Base-by-base conservation (phyloP, 2,888 invertebrate genomes). In the Trachelus iudaicus region DNA sequence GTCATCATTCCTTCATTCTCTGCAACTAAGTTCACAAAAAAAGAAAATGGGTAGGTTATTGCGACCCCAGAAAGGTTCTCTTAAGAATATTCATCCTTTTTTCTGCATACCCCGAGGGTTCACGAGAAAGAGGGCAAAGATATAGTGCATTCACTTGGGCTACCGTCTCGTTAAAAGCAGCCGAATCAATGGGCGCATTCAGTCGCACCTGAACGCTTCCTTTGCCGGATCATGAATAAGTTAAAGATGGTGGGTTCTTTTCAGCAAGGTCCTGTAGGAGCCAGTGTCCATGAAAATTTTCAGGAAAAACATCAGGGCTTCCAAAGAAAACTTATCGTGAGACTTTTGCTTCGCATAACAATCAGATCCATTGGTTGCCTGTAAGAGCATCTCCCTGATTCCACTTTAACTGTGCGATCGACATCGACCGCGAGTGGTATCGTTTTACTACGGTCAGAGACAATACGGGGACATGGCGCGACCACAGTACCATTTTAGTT, bases 131-230 rank as follows among this genome's bases (percentile, higher is more conserved):
- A 56, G 40, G 40, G 56, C 56, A 56, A 56, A 23, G 56, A 23
- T 56, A 56, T 23, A 56, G 56, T 23, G 56, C 56, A 56, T 56
- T 56, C 56, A 23, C 23, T 56, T 23, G 56, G 56, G 56, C 56
- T 56, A 56, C 56, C 23, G 56, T 2, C 71, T 71, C 71, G 71
- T 31, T 71, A 34, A 34, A 71, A 31, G 71, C 71, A 34, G 31
- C 71, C 33, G 71, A 71, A 71, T 85, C 82, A 81, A 83, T 82
- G 82, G 82, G 78, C 75, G 77, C 79, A 85, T 81, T 81, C 83
- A 80, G 79, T 83, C 80, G 82, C 82, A 80, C 77, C 82, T 77
- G 82, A 80, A 79, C 79, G 79, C 76, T 68, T 79, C 81, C 74
- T 79, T 68, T n/a, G 69, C 77, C 34, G 31, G 23, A 76, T 76